Evolutionary conservation across 2,797 vertebrate species (phyloP).

Genomic region (Caiman crocodilus): DNA sequence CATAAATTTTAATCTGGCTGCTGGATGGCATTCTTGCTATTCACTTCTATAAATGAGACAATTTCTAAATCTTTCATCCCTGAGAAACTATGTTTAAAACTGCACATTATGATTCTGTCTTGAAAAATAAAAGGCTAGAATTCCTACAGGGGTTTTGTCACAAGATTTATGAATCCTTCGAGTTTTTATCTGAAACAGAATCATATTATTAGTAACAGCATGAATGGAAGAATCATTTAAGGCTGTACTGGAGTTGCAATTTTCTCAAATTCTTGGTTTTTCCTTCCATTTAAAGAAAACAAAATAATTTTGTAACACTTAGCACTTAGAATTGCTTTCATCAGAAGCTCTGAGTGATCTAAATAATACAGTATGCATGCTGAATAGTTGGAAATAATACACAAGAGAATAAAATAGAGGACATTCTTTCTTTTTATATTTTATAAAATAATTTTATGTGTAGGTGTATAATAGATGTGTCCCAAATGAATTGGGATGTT

Average conservation of each 20-base stretch:
- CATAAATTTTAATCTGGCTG: neutral
- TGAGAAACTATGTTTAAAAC: neutral
- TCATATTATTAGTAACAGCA: neutral
- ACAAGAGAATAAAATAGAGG: neutral
- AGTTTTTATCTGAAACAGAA: neutral
- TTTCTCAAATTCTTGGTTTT: neutral
- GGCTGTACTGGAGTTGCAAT: neutral
- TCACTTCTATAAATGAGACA: neutral
- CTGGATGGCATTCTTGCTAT: neutral
- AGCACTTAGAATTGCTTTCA: neutral
- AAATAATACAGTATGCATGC: neutral
- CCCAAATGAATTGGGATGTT: neutral
- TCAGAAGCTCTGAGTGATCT: neutral
- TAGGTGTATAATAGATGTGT: neutral
- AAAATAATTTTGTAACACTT: neutral
- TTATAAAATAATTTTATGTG: neutral
- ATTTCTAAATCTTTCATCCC: neutral
- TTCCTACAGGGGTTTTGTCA: neutral
- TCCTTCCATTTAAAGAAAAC: neutral
- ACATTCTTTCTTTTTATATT: neutral
- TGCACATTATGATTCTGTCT: neutral
- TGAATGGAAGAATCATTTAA: neutral
- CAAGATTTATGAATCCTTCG: neutral
- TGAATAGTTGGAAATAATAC: neutral
- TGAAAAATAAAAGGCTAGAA: neutral